Base-by-base conservation (phyloP, 1,140 invertebrate species). In the Teleogryllus occipitalis region DNA sequence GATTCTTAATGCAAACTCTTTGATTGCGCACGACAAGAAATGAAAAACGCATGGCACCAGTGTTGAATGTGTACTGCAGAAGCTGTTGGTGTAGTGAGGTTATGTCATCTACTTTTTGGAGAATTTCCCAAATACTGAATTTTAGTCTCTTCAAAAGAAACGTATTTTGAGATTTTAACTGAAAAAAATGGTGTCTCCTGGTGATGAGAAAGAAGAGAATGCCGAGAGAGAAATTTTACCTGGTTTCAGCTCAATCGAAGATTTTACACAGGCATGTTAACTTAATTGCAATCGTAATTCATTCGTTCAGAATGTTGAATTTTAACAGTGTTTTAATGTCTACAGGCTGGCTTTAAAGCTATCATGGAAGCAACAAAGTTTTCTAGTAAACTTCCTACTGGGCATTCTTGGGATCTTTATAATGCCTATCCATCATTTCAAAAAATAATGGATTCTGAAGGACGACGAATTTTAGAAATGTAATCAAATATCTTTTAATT, bases 321-420 rank as follows among this genome's bases (percentile, higher is more conserved):
- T 54, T 47, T 47, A 0, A 47, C 46, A 76, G 21, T 21, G 15
- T 21, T 21, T 48, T 21, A n/a, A 0, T 21, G 49, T n/a, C 87
- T 88, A 80, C 79, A 91, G 90, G 85, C 86, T 83, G 88, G 88
- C 6, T 90, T 89, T 83, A 85, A 86, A 80, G 82, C 83, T 21
- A 84, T 93, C n/a, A 88, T 92, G 80, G 87, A 89, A 83, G 91
- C 90, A 0, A 92, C 92, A 12, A 92, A 90, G 84, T 83, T 86
- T 27, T 89, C 92, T 0, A 94, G 94, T 85, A 88, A 87, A 14
- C 85, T 96, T 75, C 93, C 93, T 0, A 85, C 85, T 79, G 91
- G 89, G n/a, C 86, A 90, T 72, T 89, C 93, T 80, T 93, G 89
- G 83, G 89, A 92, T 82, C 91, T 91, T 79, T 94, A 93, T 82